A percentile compares a stretch with the other conserved stretches of the same genome.
These are phyloP conservation scores for Bolinopsis microptera DNA, from an alignment of 37 sponge, comb jelly and placozoan species.

Conservation along the genomic window DNA sequence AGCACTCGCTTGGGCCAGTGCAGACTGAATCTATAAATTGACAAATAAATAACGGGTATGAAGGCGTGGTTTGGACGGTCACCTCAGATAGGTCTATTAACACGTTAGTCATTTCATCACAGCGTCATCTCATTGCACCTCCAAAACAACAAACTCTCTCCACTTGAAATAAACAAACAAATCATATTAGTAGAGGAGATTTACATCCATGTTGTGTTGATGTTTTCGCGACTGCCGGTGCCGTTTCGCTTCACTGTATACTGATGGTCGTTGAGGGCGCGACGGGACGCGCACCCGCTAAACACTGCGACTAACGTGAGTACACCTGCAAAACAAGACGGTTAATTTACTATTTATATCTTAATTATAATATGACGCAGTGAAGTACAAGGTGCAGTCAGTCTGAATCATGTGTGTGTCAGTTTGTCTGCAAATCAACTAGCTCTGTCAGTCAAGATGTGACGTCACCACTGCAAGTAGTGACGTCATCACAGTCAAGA, in stretches of 20 bases:
- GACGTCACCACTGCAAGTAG: too few relatives aligned
- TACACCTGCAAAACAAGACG: background rate
- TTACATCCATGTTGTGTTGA: conserved; percentile 56
- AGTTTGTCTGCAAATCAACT: too few relatives aligned
- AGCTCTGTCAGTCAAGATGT: too few relatives aligned
- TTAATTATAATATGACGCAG: too few relatives aligned
- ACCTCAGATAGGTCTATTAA: too few relatives aligned
- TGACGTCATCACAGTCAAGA: too few relatives aligned
- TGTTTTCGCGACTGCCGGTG: conserved; percentile 25
- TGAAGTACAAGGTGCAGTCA: too few relatives aligned
- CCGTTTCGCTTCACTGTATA: conserved; percentile 53
- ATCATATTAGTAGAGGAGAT: background rate
- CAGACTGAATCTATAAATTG: background rate
- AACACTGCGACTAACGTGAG: conserved; percentile 1
- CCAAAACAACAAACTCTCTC: background rate
- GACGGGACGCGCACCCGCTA: background rate
- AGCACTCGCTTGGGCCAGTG: background rate
- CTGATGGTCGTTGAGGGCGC: conserved; percentile 53
- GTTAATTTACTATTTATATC: too few relatives aligned
- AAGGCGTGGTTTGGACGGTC: too few relatives aligned
- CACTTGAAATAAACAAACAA: background rate
- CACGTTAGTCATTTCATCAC: too few relatives aligned
- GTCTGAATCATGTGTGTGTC: too few relatives aligned
- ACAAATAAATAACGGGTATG: background rate
- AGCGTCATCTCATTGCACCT: too few relatives aligned